Base-by-base conservation (phyloP, 2,797 vertebrate species). In the Allobates femoralis region DNA sequence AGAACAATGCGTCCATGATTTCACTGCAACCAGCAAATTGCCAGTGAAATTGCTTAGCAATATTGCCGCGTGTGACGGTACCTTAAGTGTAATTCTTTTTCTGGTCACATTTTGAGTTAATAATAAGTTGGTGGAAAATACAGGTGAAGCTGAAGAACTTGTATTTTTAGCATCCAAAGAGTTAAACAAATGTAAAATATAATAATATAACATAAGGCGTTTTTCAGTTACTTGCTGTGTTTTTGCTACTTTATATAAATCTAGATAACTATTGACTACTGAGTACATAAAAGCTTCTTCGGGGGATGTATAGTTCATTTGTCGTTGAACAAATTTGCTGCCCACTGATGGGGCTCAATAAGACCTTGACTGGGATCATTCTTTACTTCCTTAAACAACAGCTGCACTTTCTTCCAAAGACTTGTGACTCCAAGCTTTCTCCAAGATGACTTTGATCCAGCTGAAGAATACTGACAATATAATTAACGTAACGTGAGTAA, bases 401-500 rank as follows among this genome's bases (percentile, higher is more conserved):
- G 81, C 81, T 87, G 81, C 79, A 51, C 41, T 62, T 55, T n/a
- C 51, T 26, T 23, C 37, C 75, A 41, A 87, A 79, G 81, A 83
- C 77, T 79, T 51, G 80, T 78, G 86, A 64, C 64, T 83, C 75
- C 81, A 53, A 73, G 74, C 60, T 79, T 76, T 62, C 37, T 84
- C 37, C 19, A 37, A 34, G 76, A 87, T 83, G 75, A 84, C 86
- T 87, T 87, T 87, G 81, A 87, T 84, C 53, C 81, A 84, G 66
- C 41, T 84, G 81, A 87, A 73, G 37, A 74, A 69, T 79, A 83
- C 75, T 84, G 75, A 83, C 86, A 87, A 73, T 84, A 51, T 83
- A 87, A 87, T 87, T 83, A 87, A 87, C 53, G 80, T 83, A 79
- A 83, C 41, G 66, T 84, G 75, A 87, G 86, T 87, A 87, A 87